phyloP scores from a whole-genome alignment of 2,113 vertebrate species.

The Phalacrocorax pelagicus region DNA sequence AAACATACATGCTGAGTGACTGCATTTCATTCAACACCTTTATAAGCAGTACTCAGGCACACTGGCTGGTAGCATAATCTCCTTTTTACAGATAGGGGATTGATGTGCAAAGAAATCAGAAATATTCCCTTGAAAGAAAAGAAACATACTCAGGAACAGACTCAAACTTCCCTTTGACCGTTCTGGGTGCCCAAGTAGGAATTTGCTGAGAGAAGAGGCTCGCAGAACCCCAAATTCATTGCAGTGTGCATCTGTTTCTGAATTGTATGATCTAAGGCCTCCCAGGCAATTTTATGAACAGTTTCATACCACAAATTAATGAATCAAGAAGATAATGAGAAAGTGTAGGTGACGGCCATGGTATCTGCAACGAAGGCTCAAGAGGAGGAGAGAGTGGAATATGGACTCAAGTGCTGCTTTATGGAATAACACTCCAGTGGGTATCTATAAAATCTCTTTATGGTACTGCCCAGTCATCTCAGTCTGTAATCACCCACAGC shows the following conservation, averaged over 20 bases:
- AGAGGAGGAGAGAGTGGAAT: neutral
- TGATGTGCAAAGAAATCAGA: neutral
- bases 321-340: neutral
- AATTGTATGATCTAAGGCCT: neutral
- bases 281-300: neutral
- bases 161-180: neutral
- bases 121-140: neutral
- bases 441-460: neutral
- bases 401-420: neutral
- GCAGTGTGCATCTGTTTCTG: neutral
- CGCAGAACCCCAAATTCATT: neutral
- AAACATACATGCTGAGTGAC: neutral
- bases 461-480: neutral
- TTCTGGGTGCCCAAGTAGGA: neutral
- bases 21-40: neutral
- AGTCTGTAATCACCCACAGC: rapidly evolving
- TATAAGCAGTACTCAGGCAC: neutral
- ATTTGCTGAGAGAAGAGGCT: neutral
- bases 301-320: neutral
- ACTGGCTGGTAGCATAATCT: neutral
- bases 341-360: rapidly evolving
- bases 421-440: neutral
- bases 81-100: neutral
- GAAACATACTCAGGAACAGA: neutral
- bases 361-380: neutral